These are phyloP conservation scores for Varroa destructor DNA, from an alignment of 1,140 invertebrate species.

Conservation along the genomic window DNA sequence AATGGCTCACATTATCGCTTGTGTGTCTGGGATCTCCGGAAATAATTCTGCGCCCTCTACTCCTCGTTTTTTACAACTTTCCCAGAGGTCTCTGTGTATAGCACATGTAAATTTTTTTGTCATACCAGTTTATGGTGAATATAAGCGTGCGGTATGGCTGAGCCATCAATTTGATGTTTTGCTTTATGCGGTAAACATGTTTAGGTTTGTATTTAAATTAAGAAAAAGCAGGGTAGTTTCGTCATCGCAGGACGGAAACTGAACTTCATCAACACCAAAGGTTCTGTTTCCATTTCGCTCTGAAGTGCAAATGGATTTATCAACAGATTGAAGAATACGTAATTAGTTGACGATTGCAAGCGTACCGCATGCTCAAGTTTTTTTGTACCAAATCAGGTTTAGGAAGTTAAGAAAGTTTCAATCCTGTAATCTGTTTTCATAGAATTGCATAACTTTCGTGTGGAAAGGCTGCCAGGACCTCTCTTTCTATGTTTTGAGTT, in stretches of 20 bases:
- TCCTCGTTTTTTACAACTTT: neutral
- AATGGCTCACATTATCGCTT: neutral
- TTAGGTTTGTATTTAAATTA: no score
- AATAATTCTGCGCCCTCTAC: neutral
- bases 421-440: neutral
- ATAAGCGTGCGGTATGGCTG: neutral
- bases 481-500: neutral
- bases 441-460: neutral
- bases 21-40: neutral
- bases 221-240: no score
- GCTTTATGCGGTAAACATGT: neutral
- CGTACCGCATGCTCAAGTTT: neutral
- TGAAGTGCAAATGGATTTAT: neutral
- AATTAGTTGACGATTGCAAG: neutral
- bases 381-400: neutral
- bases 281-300: neutral
- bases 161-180: neutral
- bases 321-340: neutral
- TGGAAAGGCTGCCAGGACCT: constrained; percentile 1
- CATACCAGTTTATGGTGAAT: neutral
- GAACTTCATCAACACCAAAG: neutral
- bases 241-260: neutral
- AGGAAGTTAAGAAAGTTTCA: neutral
- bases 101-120: neutral
- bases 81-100: neutral